Percentiles rank a stretch among this genome's conserved stretches.
These are phyloP conservation scores for Rhagologus leucostigma DNA, from an alignment of 2,113 vertebrate species.

Conservation along the genomic window DNA sequence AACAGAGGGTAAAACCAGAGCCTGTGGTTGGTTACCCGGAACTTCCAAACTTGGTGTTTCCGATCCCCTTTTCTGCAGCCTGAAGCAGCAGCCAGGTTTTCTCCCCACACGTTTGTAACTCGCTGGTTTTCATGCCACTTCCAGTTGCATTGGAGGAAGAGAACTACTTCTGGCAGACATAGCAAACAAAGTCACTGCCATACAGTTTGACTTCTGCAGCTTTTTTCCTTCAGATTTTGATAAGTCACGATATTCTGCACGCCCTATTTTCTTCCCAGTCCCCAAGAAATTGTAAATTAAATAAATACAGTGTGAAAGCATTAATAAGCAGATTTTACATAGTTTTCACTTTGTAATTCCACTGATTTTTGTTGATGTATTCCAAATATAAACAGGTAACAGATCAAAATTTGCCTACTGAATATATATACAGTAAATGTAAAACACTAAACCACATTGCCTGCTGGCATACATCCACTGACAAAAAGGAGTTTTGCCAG, in stretches of 20 bases:
- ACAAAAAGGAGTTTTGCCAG: slow-evolving; percentile 53
- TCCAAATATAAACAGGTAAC: slow-evolving; percentile 53
- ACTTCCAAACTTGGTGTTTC: not conserved
- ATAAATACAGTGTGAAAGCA: not conserved
- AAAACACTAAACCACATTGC: slow-evolving; percentile 44
- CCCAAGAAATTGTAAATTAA: not conserved
- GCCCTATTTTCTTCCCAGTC: not conserved
- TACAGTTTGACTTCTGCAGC: not conserved
- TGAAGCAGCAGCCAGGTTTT: not conserved
- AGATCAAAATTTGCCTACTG: slow-evolving; percentile 40
- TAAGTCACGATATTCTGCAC: not conserved
- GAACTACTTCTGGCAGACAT: not conserved
- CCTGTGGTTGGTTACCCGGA: not conserved
- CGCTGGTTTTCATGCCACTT: not conserved
- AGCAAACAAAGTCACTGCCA: not conserved
- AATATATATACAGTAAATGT: slow-evolving; percentile 1
- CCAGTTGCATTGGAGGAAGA: not conserved
- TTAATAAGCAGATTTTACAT: slow-evolving; percentile 14
- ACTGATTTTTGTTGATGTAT: slow-evolving; percentile 12
- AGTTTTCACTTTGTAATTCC: not conserved
- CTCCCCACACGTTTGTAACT: not conserved
- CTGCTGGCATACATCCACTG: slow-evolving; percentile 16
- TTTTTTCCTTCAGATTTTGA: not conserved
- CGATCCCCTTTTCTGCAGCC: not conserved
- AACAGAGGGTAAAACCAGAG: not conserved